A percentile compares a stretch with the other conserved stretches of the same genome.
These are phyloP conservation scores for Nemurella pictetii DNA, from an alignment of 2,888 invertebrate genomes.

Conservation along the genomic window DNA sequence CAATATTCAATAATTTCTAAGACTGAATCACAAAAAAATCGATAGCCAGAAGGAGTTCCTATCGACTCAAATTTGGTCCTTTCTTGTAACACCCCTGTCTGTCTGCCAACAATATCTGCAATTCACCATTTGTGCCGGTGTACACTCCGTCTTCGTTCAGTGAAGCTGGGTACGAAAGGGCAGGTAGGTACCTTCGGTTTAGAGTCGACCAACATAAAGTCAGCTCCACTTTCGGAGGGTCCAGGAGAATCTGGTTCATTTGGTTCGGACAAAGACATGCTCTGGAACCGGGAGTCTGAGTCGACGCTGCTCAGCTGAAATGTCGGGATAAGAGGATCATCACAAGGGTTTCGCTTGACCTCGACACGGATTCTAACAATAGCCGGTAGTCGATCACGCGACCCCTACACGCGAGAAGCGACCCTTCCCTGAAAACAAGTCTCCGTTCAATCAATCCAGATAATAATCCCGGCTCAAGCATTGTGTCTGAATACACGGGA, in stretches of 20 bases:
- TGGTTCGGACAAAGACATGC: not conserved
- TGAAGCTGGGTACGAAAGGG: no score
- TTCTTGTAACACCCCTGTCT: no score
- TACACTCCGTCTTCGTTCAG: no score
- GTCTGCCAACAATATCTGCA: no score
- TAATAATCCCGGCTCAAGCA: not conserved
- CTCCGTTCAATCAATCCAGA: not conserved
- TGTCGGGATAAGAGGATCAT: not conserved
- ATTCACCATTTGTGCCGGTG: no score
- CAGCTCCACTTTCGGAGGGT: not conserved
- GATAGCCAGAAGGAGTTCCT: no score
- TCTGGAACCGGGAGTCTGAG: not conserved
- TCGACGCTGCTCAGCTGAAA: not conserved
- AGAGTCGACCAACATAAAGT: not conserved
- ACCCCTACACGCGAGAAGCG: not conserved
- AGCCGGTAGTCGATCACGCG: not conserved
- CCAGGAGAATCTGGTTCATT: not conserved
- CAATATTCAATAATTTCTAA: no score
- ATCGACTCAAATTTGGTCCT: no score
- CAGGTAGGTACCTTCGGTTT: not conserved
- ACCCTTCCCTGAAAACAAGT: not conserved
- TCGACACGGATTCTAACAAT: not conserved
- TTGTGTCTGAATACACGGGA: no score
- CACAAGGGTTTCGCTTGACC: not conserved
- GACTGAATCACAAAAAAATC: no score